Evolutionary conservation across 2,797 vertebrate species (phyloP).

Genomic region (Peromyscus nudipes): DNA sequence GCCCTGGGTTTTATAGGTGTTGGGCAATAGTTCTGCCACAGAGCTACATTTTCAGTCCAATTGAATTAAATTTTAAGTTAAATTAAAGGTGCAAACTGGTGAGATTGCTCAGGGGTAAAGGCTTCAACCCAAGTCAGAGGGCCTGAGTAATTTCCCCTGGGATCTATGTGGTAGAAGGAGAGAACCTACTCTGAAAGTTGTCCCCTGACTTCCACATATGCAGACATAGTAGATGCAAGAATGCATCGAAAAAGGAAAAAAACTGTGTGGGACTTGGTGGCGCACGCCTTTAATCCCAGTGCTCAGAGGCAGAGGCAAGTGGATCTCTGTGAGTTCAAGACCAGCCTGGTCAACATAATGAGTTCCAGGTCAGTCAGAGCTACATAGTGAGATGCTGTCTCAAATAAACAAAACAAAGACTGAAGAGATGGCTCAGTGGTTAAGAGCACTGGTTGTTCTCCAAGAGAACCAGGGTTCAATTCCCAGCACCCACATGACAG

Average conservation of each 20-base stretch:
- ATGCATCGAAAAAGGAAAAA: background rate
- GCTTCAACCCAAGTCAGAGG: background rate
- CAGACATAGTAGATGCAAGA: background rate
- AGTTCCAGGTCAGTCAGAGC: background rate
- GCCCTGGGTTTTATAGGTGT: background rate
- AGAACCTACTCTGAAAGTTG: background rate
- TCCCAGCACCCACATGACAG: background rate
- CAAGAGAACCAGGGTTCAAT: background rate
- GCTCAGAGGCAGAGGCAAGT: background rate
- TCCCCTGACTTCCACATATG: background rate
- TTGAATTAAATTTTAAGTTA: slow-evolving; percentile 39
- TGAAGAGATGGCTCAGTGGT: background rate
- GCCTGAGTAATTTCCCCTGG: background rate
- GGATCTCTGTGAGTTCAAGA: background rate
- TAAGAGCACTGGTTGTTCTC: background rate
- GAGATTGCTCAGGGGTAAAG: background rate
- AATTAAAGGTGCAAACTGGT: background rate
- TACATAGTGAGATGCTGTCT: background rate
- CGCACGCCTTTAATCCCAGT: background rate
- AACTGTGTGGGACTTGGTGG: background rate
- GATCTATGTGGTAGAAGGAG: background rate
- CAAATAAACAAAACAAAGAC: background rate
- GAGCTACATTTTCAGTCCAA: background rate
- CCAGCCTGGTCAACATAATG: background rate
- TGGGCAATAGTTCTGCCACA: background rate